A percentile compares a stretch with the other conserved stretches of the same genome.
Evolutionary conservation across 1,140 invertebrate species (phyloP).

Genomic region (Diorhabda sublineata): DNA sequence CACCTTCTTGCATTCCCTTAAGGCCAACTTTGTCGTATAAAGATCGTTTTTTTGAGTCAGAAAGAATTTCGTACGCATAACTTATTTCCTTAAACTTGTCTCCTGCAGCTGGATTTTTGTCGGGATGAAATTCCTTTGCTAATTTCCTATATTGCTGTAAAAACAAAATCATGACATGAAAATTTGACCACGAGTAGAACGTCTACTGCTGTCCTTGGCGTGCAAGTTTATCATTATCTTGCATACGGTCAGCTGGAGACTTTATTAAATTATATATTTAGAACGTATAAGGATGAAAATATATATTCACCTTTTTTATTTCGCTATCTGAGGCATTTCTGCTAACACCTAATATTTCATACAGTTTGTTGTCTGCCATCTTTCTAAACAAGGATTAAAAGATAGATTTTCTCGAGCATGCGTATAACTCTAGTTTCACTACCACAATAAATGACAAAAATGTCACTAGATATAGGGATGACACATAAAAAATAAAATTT

Average conservation of each 20-base stretch:
- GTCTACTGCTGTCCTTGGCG: constrained; percentile 12
- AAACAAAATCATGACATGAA: constrained; percentile 20
- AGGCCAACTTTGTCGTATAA: constrained; percentile 74
- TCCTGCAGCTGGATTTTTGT: constrained; percentile 79
- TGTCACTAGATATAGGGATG: not conserved
- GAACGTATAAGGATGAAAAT: not conserved
- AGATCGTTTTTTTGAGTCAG: constrained; percentile 64
- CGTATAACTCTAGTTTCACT: constrained; percentile 6
- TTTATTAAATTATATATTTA: not conserved
- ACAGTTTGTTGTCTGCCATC: constrained; percentile 74
- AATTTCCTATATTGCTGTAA: constrained; percentile 74
- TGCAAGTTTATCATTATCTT: constrained; percentile 11
- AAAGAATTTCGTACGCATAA: constrained; percentile 81
- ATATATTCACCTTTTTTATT: constrained; percentile 76
- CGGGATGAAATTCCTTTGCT: constrained; percentile 84
- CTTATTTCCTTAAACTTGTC: constrained; percentile 88
- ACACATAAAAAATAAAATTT: not conserved
- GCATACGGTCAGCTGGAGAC: constrained; percentile 18
- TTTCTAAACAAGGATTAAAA: constrained; percentile 46
- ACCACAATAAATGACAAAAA: not conserved
- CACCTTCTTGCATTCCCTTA: constrained; percentile 73
- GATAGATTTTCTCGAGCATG: constrained; percentile 16
- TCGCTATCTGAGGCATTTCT: constrained; percentile 72
- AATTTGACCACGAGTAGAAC: constrained; percentile 9
- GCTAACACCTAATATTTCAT: constrained; percentile 75